phyloP scores from a whole-genome alignment of 2,888 invertebrate genomes.

The Gari tellinella region DNA sequence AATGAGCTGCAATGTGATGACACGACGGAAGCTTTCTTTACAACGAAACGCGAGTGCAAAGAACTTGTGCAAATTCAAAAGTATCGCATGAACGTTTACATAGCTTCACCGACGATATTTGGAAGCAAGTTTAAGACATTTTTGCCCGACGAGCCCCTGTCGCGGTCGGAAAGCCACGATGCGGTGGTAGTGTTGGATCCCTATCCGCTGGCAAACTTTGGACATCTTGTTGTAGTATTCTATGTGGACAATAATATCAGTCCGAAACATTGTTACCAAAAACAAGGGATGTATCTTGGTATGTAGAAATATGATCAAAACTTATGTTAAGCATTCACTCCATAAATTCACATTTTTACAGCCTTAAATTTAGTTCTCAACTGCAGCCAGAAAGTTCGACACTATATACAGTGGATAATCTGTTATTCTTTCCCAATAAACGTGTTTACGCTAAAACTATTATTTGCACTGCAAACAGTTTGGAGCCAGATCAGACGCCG shows the following conservation, averaged over 20 bases:
- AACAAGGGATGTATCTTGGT: slow-evolving; percentile 84
- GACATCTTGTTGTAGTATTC: slow-evolving; percentile 85
- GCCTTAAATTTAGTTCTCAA: too few species aligned
- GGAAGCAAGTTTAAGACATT: slow-evolving; percentile 75
- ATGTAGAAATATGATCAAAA: slow-evolving; percentile 58
- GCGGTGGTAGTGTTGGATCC: slow-evolving; percentile 85
- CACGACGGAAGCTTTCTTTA: slow-evolving; percentile 77
- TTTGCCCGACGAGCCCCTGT: slow-evolving; percentile 83
- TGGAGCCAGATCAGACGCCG: too few species aligned
- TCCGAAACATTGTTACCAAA: slow-evolving; percentile 77
- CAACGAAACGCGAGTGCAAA: slow-evolving; percentile 79
- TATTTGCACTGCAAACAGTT: too few species aligned
- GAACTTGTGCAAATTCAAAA: slow-evolving; percentile 67
- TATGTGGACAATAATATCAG: slow-evolving; percentile 83
- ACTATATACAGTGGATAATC: too few species aligned
- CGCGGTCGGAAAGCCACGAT: slow-evolving; percentile 82
- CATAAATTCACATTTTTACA: too few species aligned
- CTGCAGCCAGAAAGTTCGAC: too few species aligned
- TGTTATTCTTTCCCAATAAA: too few species aligned
- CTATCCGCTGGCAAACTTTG: slow-evolving; percentile 85
- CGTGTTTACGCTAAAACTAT: too few species aligned
- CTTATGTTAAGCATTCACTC: too few species aligned
- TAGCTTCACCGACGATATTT: slow-evolving; percentile 75
- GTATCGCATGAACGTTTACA: slow-evolving; percentile 76
- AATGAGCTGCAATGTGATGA: slow-evolving; percentile 74